phyloP scores from a whole-genome alignment of 2,113 vertebrate species.

The Tychaedon coryphoeus region DNA sequence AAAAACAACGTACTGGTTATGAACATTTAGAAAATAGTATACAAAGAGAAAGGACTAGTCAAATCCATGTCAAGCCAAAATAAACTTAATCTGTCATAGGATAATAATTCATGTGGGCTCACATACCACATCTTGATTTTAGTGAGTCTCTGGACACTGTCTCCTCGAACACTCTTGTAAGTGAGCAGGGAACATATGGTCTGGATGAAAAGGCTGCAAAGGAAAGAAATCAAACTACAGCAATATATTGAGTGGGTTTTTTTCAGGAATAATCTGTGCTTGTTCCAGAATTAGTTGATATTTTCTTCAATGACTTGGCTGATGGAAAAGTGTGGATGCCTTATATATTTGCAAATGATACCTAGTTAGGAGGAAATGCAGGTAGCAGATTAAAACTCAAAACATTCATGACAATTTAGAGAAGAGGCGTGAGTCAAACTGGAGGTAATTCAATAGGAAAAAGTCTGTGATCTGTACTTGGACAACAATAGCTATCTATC shows the following conservation, averaged over 20 bases:
- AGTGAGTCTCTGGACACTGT: background rate
- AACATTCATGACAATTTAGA: background rate
- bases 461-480: background rate
- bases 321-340: background rate
- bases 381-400: background rate
- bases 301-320: constrained; percentile 11
- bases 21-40: background rate
- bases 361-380: background rate
- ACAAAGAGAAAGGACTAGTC: background rate
- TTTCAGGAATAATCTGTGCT: background rate
- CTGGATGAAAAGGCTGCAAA: background rate
- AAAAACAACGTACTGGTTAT: background rate
- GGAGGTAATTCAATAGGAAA: background rate
- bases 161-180: background rate
- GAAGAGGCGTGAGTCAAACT: background rate
- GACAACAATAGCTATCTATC: background rate
- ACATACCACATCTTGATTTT: background rate
- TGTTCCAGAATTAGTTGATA: constrained; percentile 22
- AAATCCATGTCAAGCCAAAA: background rate
- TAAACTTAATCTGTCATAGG: background rate
- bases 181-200: constrained; percentile 7
- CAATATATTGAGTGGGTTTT: background rate
- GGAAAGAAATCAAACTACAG: background rate
- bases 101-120: background rate
- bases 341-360: background rate